phyloP scores from a whole-genome alignment of 2,888 invertebrate genomes.

The Caenorhabditis becei region DNA sequence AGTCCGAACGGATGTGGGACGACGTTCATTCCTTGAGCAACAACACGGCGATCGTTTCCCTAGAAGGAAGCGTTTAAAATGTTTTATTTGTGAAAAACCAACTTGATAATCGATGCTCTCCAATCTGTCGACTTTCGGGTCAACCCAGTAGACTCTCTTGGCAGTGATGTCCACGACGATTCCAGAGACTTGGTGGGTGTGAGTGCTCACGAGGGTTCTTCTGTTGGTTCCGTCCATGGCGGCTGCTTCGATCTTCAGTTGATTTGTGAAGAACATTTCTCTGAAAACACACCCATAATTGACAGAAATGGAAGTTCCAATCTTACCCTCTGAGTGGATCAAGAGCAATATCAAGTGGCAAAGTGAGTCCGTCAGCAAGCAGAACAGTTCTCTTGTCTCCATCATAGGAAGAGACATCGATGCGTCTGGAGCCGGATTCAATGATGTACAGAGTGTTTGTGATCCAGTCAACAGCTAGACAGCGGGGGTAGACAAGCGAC shows the following conservation, averaged over 20 bases:
- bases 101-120: constrained; percentile 94
- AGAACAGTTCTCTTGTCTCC: constrained; percentile 93
- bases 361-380: constrained; percentile 92
- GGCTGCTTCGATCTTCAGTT: constrained; percentile 88
- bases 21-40: constrained; percentile 81
- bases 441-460: constrained; percentile 91
- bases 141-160: constrained; percentile 95
- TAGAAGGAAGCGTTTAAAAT: constrained; percentile 7
- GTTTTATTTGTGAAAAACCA: constrained; percentile 81
- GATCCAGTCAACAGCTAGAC: constrained; percentile 95
- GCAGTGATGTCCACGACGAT: constrained; percentile 91
- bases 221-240: constrained; percentile 95
- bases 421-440: constrained; percentile 88
- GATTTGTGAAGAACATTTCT: constrained; percentile 85
- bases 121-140: constrained; percentile 94
- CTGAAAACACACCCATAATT: constrained; percentile 76
- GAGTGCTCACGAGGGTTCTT: constrained; percentile 91
- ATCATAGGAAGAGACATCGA: constrained; percentile 92
- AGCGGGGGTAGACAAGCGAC: constrained; percentile 80
- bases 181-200: constrained; percentile 87
- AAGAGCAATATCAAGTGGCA: constrained; percentile 92
- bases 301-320: background rate
- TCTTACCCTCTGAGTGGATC: constrained; percentile 91
- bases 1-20: constrained; percentile 98
- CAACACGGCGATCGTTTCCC: constrained; percentile 85